phyloP scores from a whole-genome alignment of 2,797 vertebrate species.

The Limosa lapponica region DNA sequence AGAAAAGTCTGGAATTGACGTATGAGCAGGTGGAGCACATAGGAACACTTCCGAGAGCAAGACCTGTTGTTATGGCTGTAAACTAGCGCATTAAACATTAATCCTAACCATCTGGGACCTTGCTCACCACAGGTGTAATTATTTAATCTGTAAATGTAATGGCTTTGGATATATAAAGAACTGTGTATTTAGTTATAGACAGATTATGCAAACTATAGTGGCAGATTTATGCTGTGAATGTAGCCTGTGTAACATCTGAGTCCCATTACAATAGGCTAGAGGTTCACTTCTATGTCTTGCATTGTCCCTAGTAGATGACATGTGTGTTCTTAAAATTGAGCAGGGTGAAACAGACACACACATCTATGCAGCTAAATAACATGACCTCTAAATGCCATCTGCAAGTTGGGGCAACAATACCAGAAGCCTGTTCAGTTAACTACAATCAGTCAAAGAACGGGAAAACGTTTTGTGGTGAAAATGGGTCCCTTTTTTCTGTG shows the following conservation, averaged over 20 bases:
- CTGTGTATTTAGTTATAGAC: background rate
- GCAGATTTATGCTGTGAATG: background rate
- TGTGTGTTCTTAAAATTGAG: background rate
- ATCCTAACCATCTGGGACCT: background rate
- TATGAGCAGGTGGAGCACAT: background rate
- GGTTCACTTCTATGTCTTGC: background rate
- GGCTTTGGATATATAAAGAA: background rate
- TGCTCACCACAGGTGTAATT: slow-evolving; percentile 19
- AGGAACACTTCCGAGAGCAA: slow-evolving; percentile 3
- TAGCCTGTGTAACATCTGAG: background rate
- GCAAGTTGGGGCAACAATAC: background rate
- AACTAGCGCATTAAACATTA: slow-evolving; percentile 11
- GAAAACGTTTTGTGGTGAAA: background rate
- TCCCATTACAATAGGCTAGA: background rate
- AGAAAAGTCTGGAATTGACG: background rate
- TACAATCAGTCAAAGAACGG: background rate
- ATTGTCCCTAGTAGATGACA: background rate
- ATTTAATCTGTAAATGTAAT: background rate
- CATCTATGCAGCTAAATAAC: background rate
- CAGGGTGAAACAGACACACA: background rate
- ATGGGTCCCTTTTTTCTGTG: background rate
- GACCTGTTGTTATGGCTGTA: slow-evolving; percentile 13
- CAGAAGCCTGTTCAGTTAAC: background rate
- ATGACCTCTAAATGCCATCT: background rate
- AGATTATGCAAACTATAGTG: background rate